These are phyloP conservation scores for Agrenia bidenticulata DNA, from an alignment of 2,888 invertebrate genomes.

Conservation along the genomic window DNA sequence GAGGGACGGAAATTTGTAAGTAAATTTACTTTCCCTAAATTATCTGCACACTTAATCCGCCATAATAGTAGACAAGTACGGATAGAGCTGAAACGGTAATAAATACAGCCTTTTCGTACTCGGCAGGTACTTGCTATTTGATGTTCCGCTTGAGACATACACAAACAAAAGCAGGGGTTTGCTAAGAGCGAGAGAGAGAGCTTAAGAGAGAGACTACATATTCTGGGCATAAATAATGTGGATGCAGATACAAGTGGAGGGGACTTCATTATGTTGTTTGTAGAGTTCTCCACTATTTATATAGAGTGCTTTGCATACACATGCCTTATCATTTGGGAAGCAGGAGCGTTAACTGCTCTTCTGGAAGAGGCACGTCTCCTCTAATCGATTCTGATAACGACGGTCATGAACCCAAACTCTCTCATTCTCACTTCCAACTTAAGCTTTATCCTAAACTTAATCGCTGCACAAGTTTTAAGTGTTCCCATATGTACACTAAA, in stretches of 20 bases:
- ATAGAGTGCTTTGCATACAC: constrained; percentile 18
- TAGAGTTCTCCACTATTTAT: constrained; percentile 9
- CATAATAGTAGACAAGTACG: too few relatives aligned
- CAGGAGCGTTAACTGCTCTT: constrained; percentile 2
- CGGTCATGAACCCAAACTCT: constrained; percentile 11
- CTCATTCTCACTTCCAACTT: constrained; percentile 8
- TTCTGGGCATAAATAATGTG: constrained; percentile 11
- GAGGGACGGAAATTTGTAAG: constrained; percentile 34
- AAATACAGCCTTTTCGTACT: too few relatives aligned
- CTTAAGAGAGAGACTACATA: background rate
- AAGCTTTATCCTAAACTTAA: constrained; percentile 12
- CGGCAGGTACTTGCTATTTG: too few relatives aligned
- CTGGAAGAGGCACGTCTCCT: constrained; percentile 12
- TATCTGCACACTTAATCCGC: background rate
- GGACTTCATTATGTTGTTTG: constrained; percentile 16
- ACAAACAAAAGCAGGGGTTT: background rate
- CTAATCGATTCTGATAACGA: constrained; percentile 24
- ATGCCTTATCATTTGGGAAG: constrained; percentile 11
- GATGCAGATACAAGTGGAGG: background rate
- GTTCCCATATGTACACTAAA: constrained; percentile 8
- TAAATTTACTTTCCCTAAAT: constrained; percentile 14
- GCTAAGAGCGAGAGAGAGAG: background rate
- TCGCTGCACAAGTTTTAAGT: constrained; percentile 11
- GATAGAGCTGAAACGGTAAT: too few relatives aligned
- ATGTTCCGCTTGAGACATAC: background rate